Evolutionary conservation across 1,140 invertebrate species (phyloP).

Genomic region (Palaemon carinicauda): DNA sequence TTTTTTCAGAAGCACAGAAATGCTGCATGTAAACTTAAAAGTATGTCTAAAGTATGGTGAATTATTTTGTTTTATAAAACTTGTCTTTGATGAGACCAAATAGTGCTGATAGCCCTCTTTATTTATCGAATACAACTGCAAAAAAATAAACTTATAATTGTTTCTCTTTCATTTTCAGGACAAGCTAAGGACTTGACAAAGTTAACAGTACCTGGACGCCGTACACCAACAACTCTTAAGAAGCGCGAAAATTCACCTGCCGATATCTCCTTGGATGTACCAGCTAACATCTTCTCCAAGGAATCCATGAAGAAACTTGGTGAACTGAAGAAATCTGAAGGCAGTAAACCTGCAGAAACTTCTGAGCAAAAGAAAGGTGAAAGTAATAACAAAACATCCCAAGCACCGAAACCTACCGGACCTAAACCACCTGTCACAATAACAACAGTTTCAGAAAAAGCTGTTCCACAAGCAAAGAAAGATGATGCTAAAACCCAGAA

Average conservation of each 20-base stretch:
- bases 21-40: no score
- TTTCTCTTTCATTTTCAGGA: background rate
- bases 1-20: no score
- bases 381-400: no score
- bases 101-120: background rate
- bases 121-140: background rate
- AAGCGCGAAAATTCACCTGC: background rate
- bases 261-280: conserved; percentile 21
- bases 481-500: conserved; percentile 24
- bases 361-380: background rate
- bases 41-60: no score
- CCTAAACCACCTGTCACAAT: background rate
- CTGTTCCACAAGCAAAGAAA: background rate
- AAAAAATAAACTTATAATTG: no score
- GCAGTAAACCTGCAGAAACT: no score
- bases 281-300: conserved; percentile 32
- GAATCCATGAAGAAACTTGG: conserved; percentile 24
- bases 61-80: no score
- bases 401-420: no score
- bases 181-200: conserved; percentile 50
- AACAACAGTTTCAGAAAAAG: background rate
- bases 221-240: conserved; percentile 43
- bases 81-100: no score
- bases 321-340: background rate
- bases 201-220: conserved; percentile 51